Evolutionary conservation across 1,140 invertebrate species (phyloP).

Genomic region (Drosophila lowei): DNA sequence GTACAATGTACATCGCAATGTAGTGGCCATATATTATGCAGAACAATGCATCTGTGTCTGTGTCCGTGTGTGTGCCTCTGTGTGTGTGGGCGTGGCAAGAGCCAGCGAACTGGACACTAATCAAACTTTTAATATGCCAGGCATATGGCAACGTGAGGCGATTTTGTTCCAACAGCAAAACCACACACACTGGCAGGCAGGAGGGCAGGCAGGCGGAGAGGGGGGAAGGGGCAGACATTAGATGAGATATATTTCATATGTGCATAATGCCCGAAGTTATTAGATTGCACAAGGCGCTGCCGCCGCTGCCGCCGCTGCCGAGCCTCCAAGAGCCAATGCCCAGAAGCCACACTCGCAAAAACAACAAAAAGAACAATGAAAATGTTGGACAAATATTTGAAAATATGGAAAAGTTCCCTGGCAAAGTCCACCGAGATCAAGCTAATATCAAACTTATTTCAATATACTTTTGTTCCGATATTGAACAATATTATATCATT

Average conservation of each 20-base stretch:
- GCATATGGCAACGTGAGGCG: constrained; percentile 64
- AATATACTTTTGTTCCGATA: too few relatives aligned
- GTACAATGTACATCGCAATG: constrained; percentile 14
- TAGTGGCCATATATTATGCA: not conserved
- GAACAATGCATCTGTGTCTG: not conserved
- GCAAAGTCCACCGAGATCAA: too few relatives aligned
- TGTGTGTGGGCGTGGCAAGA: constrained; percentile 17
- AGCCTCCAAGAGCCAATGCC: not conserved
- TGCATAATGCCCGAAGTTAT: constrained; percentile 44
- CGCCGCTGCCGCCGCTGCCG: not conserved
- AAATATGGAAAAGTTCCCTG: too few relatives aligned
- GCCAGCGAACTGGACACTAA: constrained; percentile 69
- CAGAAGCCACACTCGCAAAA: too few relatives aligned
- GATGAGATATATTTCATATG: constrained; percentile 41
- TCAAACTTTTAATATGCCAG: constrained; percentile 78
- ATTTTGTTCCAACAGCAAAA: too few relatives aligned
- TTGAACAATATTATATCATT: too few relatives aligned
- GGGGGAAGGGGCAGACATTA: constrained; percentile 17
- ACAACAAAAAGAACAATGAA: too few relatives aligned
- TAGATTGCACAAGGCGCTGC: constrained; percentile 25
- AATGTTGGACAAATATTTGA: not conserved
- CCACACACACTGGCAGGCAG: constrained; percentile 13
- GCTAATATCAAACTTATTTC: too few relatives aligned
- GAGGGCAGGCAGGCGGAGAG: not conserved
- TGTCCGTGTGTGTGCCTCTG: not conserved